Base-by-base conservation (phyloP, 2,797 vertebrate species). In the Eulemur coronatus region DNA sequence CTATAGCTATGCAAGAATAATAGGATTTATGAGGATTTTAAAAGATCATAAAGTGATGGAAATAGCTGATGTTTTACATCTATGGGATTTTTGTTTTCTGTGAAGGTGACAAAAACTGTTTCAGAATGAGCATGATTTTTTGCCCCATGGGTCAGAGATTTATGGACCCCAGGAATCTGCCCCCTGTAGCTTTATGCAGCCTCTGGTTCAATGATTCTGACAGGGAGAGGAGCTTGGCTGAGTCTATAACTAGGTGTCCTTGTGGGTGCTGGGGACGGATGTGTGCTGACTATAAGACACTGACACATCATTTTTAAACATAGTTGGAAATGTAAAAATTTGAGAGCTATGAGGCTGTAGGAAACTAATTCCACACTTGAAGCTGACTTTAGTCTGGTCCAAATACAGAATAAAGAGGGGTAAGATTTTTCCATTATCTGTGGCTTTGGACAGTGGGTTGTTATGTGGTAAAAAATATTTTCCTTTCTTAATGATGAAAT, bases 241-340 rank as follows among this genome's bases (percentile, higher is more conserved):
- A 38, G 84, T 55, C 65, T 76, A 4, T 41, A 80, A 50, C 18
- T 4, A 33, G 78, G 76, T 0, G 0, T 28, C 24, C 63, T 12
- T 48, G 72, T 7, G 38, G 52, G 26, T 57, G 52, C 2, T 1
- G 35, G 30, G n/a, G 35, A 63, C 38, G 18, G 80, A 95, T 63
- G 38, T 12, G 26, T 0, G 43, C 24, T 81, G 55, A 85, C 72
- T 63, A 2, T 18, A 41, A 55, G 67, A 69, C 43, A 57, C 46
- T 79, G 82, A 92, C 63, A 30, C 33, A 12, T 26, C 67, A 95
- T 91, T 95, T 96, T 85, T 91, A 95, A 89, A 78, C 78, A 70
- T 30, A 92, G 84, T 41, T 95, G 94, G 70, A 96, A 90, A 94
- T 70, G 17, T 55, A 61, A 81, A 85, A 63, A 38, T n/a, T 17